phyloP scores from a whole-genome alignment of 2,113 vertebrate species.

The Sialia sialis region DNA sequence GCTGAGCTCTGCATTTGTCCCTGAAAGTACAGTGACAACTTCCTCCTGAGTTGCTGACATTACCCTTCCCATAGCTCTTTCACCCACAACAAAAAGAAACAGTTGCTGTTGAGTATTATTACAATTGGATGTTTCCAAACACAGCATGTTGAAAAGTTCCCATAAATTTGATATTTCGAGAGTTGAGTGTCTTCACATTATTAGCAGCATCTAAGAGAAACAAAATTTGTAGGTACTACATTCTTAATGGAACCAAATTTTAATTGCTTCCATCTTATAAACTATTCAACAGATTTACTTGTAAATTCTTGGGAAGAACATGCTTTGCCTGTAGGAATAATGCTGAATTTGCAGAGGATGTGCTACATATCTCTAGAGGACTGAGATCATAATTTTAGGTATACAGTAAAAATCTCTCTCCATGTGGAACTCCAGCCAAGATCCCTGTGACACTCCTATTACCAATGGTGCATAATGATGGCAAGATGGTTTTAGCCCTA shows the following conservation, averaged over 20 bases:
- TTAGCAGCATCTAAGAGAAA: neutral
- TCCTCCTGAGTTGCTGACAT: neutral
- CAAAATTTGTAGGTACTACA: neutral
- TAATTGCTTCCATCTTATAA: neutral
- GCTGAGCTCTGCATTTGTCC: neutral
- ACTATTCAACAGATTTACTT: neutral
- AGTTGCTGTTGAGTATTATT: neutral
- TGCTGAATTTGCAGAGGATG: neutral
- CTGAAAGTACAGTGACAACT: neutral
- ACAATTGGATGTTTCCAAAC: neutral
- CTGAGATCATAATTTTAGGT: neutral
- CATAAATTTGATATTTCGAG: neutral
- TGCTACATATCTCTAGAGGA: neutral
- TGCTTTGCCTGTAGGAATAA: neutral
- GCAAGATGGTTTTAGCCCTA: neutral
- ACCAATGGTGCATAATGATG: fast-evolving
- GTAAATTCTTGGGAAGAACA: neutral
- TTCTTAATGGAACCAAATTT: neutral
- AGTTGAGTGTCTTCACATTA: neutral
- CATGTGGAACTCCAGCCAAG: fast-evolving
- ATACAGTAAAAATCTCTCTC: neutral
- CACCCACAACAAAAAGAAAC: neutral
- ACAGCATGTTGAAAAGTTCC: neutral
- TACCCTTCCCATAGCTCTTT: neutral
- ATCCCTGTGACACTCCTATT: neutral